Evolutionary conservation across 2,113 vertebrate genomes (phyloP), one percentile per base, ranked within the genome.

Genomic region (Protobothrops mucrosquamatus): DNA sequence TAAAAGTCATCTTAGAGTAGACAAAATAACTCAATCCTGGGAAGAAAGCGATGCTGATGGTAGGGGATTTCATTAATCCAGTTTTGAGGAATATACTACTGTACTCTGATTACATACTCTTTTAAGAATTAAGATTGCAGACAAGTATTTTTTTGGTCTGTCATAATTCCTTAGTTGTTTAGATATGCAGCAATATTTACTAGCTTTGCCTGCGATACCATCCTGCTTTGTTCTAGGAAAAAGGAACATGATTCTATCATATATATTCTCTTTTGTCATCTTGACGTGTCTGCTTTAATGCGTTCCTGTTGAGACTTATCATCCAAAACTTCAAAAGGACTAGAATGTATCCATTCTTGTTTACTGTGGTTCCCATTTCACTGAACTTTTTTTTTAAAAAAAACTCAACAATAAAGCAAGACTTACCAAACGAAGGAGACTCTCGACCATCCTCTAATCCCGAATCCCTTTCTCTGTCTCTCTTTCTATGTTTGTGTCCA

Each of bases 361-460:
- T n/a, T 34, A 39, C 4, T 34, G 20, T 0, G 24, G 5, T 7
- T 24, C 86, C 15, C 46, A 93, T 8, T 15, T 85, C 11, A 57
- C 2, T n/a, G 34, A 93, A 0, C 0, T 90, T 92, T 81, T n/a
- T n/a, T 26, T 91, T 91, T 23, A 55, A 2, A 6, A 29, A 29
- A 61, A 51, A 43, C 0, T 15, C 18, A 93, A 69, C 88, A 91
- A 2, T 26, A 34, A 93, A 12, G 94, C 61, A 51, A 23, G 34
- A 85, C 97, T 97, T 98, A 99, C 99, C 98, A 94, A 98, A 99
- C 91, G 98, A 94, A 94, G 99, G 99, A 94, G 99, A 99, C 95
- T 99, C 99, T 93, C 98, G 97, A 14, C 99, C 99, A 96, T 99
- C 99, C 92, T 98, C 98, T 91, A 98, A 95, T 59, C 98, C 98